Evolutionary conservation across 2,113 vertebrate genomes (phyloP).

Genomic region (Ginglymostoma cirratum): DNA sequence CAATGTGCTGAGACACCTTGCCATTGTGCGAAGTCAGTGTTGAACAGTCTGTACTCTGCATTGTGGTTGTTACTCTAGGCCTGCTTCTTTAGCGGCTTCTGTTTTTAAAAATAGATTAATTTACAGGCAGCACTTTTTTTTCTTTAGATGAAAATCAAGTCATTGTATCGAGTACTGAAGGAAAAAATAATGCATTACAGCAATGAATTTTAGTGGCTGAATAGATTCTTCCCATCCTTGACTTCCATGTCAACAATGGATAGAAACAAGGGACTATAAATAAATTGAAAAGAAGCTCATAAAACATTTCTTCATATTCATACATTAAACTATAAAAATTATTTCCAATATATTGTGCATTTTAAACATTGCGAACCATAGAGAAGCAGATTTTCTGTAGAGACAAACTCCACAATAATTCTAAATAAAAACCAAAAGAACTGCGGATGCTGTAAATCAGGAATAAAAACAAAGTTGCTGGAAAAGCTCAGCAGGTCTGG

Average conservation of each 20-base stretch:
- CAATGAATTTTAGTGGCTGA: neutral
- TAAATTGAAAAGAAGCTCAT: neutral
- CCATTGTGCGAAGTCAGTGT: neutral
- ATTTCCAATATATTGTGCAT: neutral
- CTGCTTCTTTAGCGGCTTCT: neutral
- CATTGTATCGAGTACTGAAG: neutral
- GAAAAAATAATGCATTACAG: neutral
- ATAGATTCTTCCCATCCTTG: neutral
- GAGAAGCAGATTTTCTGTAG: neutral
- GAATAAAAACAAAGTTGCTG: too few relatives aligned
- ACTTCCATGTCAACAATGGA: neutral
- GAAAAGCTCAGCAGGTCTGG: too few relatives aligned
- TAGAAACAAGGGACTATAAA: neutral
- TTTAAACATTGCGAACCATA: neutral
- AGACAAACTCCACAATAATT: neutral
- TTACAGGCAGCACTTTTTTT: neutral
- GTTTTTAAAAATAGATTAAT: neutral
- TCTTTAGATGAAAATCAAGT: neutral
- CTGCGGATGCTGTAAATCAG: too few relatives aligned
- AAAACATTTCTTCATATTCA: neutral
- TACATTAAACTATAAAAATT: neutral
- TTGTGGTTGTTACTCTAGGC: neutral
- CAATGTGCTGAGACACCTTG: neutral
- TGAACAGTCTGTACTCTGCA: neutral
- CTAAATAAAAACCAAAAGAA: too few relatives aligned